Evolutionary conservation across 2,797 vertebrate genomes (phyloP).

Genomic region (Gymnocypris eckloni): DNA sequence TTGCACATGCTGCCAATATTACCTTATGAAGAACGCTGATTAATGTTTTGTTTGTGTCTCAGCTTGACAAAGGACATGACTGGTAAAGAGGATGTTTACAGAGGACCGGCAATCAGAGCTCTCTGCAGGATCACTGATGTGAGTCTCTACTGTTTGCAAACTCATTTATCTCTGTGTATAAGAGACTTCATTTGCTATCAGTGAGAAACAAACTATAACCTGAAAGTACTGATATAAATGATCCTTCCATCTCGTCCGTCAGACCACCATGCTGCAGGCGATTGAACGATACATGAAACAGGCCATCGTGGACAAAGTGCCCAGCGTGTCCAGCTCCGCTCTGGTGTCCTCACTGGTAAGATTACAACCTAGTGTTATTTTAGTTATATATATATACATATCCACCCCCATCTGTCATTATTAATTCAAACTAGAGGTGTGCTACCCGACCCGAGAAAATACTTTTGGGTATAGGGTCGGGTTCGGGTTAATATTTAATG

Average conservation of each 20-base stretch:
- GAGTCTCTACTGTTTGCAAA: conserved; percentile 67
- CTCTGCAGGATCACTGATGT: conserved; percentile 98
- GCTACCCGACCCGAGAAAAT: too few species aligned
- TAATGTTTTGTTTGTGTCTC: conserved; percentile 25
- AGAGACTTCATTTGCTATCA: not conserved
- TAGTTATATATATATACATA: not conserved
- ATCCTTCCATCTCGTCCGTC: conserved; percentile 19
- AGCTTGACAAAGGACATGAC: conserved; percentile 99
- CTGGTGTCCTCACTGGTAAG: conserved; percentile 94
- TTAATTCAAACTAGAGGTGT: not conserved
- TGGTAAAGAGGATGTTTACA: conserved; percentile 95
- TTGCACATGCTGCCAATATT: not conserved
- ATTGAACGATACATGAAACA: conserved; percentile 99
- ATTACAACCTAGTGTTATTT: not conserved
- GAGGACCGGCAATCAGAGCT: conserved; percentile 94
- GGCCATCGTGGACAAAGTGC: conserved; percentile 96
- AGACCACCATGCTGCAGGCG: conserved; percentile 97
- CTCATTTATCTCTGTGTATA: not conserved
- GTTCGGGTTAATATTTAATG: too few species aligned
- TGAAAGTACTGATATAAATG: not conserved
- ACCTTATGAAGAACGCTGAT: not conserved
- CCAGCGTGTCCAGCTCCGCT: conserved; percentile 95
- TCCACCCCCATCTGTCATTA: not conserved
- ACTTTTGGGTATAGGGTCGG: too few species aligned
- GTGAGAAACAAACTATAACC: conserved; percentile 6